Evolutionary conservation across 2,113 vertebrate genomes (phyloP).

Genomic region (Caretta caretta): DNA sequence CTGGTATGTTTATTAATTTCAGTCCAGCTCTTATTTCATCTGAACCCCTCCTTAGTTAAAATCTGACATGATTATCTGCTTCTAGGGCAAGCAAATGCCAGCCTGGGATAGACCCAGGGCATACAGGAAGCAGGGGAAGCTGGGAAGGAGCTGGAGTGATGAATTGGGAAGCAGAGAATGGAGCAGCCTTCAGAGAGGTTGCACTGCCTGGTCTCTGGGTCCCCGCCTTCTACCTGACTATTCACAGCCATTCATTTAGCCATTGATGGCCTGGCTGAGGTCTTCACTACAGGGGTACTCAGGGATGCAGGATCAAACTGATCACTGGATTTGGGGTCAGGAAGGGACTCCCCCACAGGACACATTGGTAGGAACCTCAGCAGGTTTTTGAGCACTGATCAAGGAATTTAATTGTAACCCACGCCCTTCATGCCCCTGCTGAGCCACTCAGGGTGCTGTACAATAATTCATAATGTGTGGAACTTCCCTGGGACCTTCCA

Average conservation of each 20-base stretch:
- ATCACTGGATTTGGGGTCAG: not conserved
- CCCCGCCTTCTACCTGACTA: not conserved
- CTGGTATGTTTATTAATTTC: not conserved
- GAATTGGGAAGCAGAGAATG: not conserved
- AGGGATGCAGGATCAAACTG: not conserved
- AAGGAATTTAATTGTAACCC: not conserved
- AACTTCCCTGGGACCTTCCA: accelerated
- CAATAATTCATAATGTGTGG: not conserved
- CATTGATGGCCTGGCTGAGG: not conserved
- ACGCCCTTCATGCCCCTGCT: not conserved
- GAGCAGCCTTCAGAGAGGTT: not conserved
- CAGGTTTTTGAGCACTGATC: not conserved
- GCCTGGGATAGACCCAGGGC: not conserved
- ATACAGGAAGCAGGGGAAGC: not conserved
- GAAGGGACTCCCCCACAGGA: not conserved
- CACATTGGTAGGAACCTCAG: not conserved
- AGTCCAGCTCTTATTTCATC: not conserved
- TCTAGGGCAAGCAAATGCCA: accelerated
- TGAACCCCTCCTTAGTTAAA: not conserved
- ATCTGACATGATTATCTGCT: not conserved
- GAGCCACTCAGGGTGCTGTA: not conserved
- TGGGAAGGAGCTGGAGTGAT: not conserved
- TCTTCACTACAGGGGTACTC: not conserved
- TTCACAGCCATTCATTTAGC: not conserved
- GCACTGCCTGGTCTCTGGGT: not conserved